Conservation (phyloP, 2,797 vertebrate species). For the Helicolenus hilgendorfi region DNA sequence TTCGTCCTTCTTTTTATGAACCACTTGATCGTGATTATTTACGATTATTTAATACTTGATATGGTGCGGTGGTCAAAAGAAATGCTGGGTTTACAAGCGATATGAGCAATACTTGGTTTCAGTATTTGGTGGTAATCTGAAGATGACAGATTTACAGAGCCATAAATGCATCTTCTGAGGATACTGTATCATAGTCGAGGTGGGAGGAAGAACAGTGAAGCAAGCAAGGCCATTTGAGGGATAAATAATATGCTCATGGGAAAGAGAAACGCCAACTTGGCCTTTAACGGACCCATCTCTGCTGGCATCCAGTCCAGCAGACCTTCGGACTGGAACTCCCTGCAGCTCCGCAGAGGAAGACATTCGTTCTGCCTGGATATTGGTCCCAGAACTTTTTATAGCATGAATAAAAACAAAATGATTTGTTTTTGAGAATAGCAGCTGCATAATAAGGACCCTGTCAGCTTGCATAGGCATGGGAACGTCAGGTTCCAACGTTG, state of each 20-base stretch:
- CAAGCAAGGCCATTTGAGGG: constrained; percentile 46
- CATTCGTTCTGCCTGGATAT: constrained; percentile 67
- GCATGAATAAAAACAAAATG: constrained; percentile 59
- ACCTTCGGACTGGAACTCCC: constrained; percentile 54
- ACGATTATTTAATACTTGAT: constrained; percentile 5
- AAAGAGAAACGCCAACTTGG: constrained; percentile 63
- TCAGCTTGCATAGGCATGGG: constrained; percentile 26
- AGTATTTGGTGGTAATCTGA: constrained; percentile 61
- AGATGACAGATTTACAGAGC: constrained; percentile 82
- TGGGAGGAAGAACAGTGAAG: constrained; percentile 45
- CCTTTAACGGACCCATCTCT: constrained; percentile 50
- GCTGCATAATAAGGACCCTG: constrained; percentile 43
- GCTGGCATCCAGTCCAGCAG: constrained; percentile 39
- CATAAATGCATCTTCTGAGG: constrained; percentile 76
- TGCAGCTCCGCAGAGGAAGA: constrained; percentile 60
- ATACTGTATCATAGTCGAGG: constrained; percentile 48
- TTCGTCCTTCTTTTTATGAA: constrained; percentile 10
- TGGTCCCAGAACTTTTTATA: constrained; percentile 43
- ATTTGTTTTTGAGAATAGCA: constrained; percentile 48
- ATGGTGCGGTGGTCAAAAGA: neutral
- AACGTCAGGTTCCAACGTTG: constrained; percentile 19
- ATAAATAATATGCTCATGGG: constrained; percentile 73
- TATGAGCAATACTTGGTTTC: constrained; percentile 54
- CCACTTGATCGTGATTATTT: constrained; percentile 5
- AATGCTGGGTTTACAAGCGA: constrained; percentile 16